These are phyloP conservation scores for Anolis carolinensis DNA, from an alignment of 2,113 vertebrate species.

Conservation along the genomic window DNA sequence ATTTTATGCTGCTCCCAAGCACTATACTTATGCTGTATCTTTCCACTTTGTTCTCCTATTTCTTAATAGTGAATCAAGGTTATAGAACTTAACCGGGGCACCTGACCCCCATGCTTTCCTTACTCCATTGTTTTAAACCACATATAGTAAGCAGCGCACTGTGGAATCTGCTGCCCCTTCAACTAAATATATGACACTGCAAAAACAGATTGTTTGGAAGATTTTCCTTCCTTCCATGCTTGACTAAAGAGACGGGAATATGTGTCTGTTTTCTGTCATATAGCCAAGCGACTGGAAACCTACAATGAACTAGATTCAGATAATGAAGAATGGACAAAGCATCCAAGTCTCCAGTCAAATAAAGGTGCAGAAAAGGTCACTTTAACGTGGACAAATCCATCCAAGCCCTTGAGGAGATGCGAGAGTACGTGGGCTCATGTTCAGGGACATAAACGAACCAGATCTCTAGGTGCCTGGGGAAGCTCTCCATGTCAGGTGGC, in stretches of 20 bases:
- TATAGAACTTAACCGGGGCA: too few relatives aligned
- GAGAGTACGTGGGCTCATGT: constrained; percentile 73
- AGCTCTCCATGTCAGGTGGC: constrained; percentile 72
- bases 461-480: constrained; percentile 55
- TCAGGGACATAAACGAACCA: constrained; percentile 65
- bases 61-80: background rate
- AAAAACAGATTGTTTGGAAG: background rate
- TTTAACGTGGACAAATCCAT: background rate
- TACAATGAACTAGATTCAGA: constrained; percentile 73
- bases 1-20: background rate
- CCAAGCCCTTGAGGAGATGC: constrained; percentile 62
- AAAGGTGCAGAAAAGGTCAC: constrained; percentile 1
- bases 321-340: constrained; percentile 64
- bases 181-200: background rate
- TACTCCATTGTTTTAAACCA: background rate
- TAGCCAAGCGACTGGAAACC: constrained; percentile 78
- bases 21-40: background rate
- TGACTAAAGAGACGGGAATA: background rate
- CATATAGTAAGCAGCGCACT: background rate
- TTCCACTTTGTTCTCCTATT: background rate
- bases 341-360: constrained; percentile 57
- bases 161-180: background rate
- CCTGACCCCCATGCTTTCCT: too few relatives aligned
- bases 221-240: background rate
- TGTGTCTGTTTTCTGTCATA: constrained; percentile 5